Evolutionary conservation across 2,888 invertebrate genomes (phyloP), one percentile per base, ranked within the genome.

Genomic region (Rhagophthalmus giganteus): DNA sequence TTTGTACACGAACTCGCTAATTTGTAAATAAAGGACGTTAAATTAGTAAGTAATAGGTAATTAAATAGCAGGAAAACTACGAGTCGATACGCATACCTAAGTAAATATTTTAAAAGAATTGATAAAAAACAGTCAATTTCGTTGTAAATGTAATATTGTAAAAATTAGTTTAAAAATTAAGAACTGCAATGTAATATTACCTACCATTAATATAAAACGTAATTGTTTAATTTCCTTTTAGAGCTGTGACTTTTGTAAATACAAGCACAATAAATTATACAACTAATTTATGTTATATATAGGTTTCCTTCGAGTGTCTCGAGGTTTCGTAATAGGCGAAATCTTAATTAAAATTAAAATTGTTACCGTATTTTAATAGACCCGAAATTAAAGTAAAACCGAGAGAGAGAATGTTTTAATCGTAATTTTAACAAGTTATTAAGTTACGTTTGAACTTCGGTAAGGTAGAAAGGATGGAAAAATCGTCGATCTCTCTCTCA

Each of bases 241-340:
- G 69, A 71, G 71, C 72, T 72, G 72, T 72, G 71, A 72, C 70
- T 71, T 73, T 73, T 74, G 72, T 73, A 73, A 71, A 73, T 74
- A 73, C 44, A 66, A 65, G 68, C 69, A 71, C 69, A 69, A 71
- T 71, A 69, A 71, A 71, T 65, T 65, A 62, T 64, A 64, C 62
- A 52, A 46, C 24, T 39, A 47, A 47, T 39, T 39, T 26, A 33
- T 24, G 26, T 45, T 13, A n/a, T n/a, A n/a, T 35, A 30, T n/a
- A 37, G 45, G 20, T 35, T 46, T 20, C 33, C 28, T 33, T 14
- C 7, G 9, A 5, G 26, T 26, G 9, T 11, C 15, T 25, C 15
- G 28, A 13, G 10, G 39, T 31, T 11, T 25, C 13, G 9, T 39
- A 25, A 41, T 32, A 28, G 28, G 10, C 28, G 25, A 50, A 42